These are phyloP conservation scores for Muscidifurax raptorellus DNA, from an alignment of 1,140 invertebrate species.

Conservation along the genomic window DNA sequence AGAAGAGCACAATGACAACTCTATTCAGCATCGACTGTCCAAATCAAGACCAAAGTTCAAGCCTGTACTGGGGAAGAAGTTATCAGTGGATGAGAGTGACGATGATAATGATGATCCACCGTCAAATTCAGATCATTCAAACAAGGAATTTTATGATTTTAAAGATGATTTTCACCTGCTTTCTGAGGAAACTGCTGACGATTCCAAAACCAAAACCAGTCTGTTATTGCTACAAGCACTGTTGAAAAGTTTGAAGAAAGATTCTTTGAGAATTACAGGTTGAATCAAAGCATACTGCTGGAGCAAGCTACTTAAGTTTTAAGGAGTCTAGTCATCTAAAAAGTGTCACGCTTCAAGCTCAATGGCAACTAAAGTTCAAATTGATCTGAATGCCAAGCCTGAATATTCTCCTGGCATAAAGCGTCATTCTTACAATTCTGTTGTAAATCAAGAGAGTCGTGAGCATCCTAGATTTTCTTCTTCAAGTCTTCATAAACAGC, in stretches of 20 bases:
- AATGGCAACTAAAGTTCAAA: no score
- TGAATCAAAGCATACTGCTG: constrained; percentile 3
- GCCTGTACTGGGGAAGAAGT: no score
- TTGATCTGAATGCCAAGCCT: background rate
- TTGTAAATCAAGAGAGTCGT: no score
- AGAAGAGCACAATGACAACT: constrained; percentile 49
- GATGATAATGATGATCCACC: constrained; percentile 58
- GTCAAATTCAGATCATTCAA: constrained; percentile 50
- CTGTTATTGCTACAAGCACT: background rate
- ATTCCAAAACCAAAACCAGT: background rate
- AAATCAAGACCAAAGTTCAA: no score
- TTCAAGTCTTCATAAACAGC: background rate
- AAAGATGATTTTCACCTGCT: no score
- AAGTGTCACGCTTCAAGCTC: no score
- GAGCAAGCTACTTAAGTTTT: background rate
- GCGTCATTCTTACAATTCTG: no score
- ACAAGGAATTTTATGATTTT: constrained; percentile 56
- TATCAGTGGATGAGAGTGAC: constrained; percentile 52
- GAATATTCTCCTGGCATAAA: constrained; percentile 36
- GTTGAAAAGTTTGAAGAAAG: no score
- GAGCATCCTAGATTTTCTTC: constrained; percentile 7
- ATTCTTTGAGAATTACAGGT: constrained; percentile 6
- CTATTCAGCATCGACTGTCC: no score
- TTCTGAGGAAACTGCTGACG: no score
- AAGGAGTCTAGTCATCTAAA: constrained; percentile 4